These are phyloP conservation scores for Sminthurinus aureus DNA, from an alignment of 2,888 invertebrate genomes.

Conservation along the genomic window DNA sequence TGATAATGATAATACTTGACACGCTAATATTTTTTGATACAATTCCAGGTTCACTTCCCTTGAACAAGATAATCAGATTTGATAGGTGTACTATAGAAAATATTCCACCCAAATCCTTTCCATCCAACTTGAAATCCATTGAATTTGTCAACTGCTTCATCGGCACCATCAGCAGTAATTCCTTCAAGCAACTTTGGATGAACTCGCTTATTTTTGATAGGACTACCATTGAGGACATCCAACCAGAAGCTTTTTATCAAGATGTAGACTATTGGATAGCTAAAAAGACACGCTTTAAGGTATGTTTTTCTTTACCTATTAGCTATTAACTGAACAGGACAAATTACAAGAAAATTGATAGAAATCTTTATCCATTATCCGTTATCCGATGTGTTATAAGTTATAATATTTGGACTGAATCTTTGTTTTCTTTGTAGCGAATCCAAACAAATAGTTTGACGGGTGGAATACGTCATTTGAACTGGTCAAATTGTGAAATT, in stretches of 20 bases:
- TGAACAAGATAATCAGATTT: slow-evolving; percentile 37
- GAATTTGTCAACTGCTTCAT: slow-evolving; percentile 66
- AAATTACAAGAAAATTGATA: too few relatives aligned
- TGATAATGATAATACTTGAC: too few relatives aligned
- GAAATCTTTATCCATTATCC: too few relatives aligned
- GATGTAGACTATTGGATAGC: slow-evolving; percentile 66
- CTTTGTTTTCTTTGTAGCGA: background rate
- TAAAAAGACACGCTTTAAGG: slow-evolving; percentile 42
- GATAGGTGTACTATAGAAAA: slow-evolving; percentile 45
- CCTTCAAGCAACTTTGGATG: slow-evolving; percentile 74
- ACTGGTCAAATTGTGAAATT: slow-evolving; percentile 47
- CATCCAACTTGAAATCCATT: slow-evolving; percentile 52
- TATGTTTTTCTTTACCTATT: too few relatives aligned
- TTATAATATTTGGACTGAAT: too few relatives aligned
- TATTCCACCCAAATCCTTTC: slow-evolving; percentile 55
- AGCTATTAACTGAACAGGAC: too few relatives aligned
- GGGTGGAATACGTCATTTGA: slow-evolving; percentile 52
- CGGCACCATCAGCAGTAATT: slow-evolving; percentile 69
- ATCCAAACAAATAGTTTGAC: slow-evolving; percentile 50
- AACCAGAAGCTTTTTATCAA: slow-evolving; percentile 61
- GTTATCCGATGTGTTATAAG: too few relatives aligned
- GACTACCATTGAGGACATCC: slow-evolving; percentile 46
- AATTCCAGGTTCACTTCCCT: slow-evolving; percentile 4
- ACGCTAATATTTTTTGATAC: background rate
- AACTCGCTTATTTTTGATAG: slow-evolving; percentile 69